phyloP scores from a whole-genome alignment of 1,140 invertebrate species.

The Antheraea mylitta region DNA sequence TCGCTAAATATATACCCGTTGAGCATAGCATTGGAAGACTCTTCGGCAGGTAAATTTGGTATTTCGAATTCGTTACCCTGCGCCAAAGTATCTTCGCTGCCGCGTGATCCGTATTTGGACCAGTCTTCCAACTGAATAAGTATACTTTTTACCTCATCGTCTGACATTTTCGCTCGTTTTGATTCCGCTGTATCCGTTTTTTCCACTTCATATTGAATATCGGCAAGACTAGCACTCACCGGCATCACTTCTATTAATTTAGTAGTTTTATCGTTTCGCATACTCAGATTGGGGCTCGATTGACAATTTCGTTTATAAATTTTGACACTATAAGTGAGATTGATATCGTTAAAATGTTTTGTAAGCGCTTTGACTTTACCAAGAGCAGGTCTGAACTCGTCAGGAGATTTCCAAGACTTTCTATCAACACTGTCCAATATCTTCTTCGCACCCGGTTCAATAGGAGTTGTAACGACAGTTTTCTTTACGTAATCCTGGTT shows the following conservation, averaged over 20 bases:
- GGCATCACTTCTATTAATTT: slow-evolving; percentile 44
- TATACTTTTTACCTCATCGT: slow-evolving; percentile 79
- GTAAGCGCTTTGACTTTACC: slow-evolving; percentile 83
- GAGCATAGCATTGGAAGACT: slow-evolving; percentile 46
- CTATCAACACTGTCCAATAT: slow-evolving; percentile 66
- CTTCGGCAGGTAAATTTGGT: slow-evolving; percentile 63
- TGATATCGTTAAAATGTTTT: slow-evolving; percentile 80
- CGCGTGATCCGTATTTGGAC: slow-evolving; percentile 76
- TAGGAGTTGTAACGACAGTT: slow-evolving; percentile 26
- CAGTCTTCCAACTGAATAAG: slow-evolving; percentile 81
- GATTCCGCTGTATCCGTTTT: slow-evolving; percentile 56
- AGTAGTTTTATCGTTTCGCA: slow-evolving; percentile 34
- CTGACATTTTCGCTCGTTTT: slow-evolving; percentile 63
- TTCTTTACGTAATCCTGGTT: slow-evolving; percentile 30
- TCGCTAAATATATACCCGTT: slow-evolving; percentile 54
- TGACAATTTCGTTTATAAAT: slow-evolving; percentile 72
- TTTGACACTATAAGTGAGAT: slow-evolving; percentile 67
- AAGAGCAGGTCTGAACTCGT: slow-evolving; percentile 80
- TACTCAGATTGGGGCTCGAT: slow-evolving; percentile 72
- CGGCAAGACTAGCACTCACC: slow-evolving; percentile 59
- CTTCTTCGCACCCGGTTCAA: slow-evolving; percentile 40
- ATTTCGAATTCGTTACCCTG: slow-evolving; percentile 70
- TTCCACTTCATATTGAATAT: slow-evolving; percentile 57
- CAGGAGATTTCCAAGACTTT: slow-evolving; percentile 82
- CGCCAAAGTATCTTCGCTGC: slow-evolving; percentile 66